Conservation (phyloP, 2,797 vertebrate species). For the Enteromius viviparus region DNA sequence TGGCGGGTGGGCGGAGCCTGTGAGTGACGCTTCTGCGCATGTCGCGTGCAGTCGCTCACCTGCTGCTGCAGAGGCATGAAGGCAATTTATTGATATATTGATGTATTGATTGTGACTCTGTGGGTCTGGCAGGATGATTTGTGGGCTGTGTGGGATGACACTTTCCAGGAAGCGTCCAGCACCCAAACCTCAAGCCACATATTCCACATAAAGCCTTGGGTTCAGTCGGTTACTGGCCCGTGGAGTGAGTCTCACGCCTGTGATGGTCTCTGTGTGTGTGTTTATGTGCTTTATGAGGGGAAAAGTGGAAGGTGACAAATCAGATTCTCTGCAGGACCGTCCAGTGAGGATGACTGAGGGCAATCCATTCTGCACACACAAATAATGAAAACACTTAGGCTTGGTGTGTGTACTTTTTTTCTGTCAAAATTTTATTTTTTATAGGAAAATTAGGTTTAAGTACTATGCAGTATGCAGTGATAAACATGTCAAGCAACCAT, state of each 20-base stretch:
- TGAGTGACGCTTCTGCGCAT: too few species aligned
- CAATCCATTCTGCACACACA: background rate
- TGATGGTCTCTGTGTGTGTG: slow-evolving; percentile 35
- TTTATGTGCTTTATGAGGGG: slow-evolving; percentile 44
- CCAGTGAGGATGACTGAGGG: background rate
- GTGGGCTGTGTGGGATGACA: slow-evolving; percentile 29
- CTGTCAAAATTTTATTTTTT: background rate
- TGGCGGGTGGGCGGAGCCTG: too few species aligned
- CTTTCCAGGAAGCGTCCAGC: slow-evolving; percentile 65
- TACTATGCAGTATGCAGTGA: too few species aligned
- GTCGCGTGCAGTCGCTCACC: background rate
- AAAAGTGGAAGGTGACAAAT: slow-evolving; percentile 32
- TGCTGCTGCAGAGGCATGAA: slow-evolving; percentile 55
- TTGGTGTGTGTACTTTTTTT: background rate
- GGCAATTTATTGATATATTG: slow-evolving; percentile 64
- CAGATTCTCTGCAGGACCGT: background rate
- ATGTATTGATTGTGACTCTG: slow-evolving; percentile 64
- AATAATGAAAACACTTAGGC: background rate
- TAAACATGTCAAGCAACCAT: too few species aligned
- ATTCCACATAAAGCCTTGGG: slow-evolving; percentile 65
- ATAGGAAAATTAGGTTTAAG: too few species aligned
- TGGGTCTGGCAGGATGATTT: slow-evolving; percentile 49
- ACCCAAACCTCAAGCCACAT: slow-evolving; percentile 72
- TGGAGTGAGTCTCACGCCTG: slow-evolving; percentile 39
- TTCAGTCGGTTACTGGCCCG: slow-evolving; percentile 61